Percentiles rank a stretch among this genome's conserved stretches.
phyloP scores from a whole-genome alignment of 2,797 vertebrate species.

The Platyrinchus mystaceus region DNA sequence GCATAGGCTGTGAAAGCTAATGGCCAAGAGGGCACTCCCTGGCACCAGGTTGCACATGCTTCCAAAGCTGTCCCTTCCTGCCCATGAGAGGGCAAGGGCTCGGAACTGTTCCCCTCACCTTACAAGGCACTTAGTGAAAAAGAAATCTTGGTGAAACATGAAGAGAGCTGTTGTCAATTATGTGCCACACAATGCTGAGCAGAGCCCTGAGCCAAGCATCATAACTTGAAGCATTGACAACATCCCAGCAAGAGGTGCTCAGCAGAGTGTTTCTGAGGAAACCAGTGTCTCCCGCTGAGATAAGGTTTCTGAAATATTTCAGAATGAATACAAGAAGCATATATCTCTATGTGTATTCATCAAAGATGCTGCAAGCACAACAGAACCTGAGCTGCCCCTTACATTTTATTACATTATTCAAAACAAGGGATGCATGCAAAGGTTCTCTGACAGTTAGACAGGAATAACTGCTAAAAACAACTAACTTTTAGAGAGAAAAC shows the following conservation, averaged over 20 bases:
- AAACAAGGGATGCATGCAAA: not conserved
- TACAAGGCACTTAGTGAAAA: not conserved
- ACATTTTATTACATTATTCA: not conserved
- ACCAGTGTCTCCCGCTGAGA: not conserved
- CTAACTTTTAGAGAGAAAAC: not conserved
- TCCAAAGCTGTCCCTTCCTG: not conserved
- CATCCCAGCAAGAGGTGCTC: not conserved
- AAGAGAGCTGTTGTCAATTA: not conserved
- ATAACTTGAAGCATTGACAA: not conserved
- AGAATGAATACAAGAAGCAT: not conserved
- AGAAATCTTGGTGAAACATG: not conserved
- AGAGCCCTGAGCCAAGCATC: not conserved
- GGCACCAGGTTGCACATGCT: not conserved
- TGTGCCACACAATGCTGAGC: not conserved
- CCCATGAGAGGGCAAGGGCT: not conserved
- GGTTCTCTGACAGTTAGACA: not conserved
- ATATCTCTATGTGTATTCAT: not conserved
- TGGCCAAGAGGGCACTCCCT: too few relatives aligned
- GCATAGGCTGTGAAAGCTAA: not conserved
- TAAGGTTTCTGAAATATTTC: not conserved
- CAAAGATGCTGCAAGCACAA: not conserved
- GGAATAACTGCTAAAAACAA: not conserved
- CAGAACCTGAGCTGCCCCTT: not conserved
- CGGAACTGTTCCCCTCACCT: not conserved
- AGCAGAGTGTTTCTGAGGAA: not conserved